Evolutionary conservation across 2,113 vertebrate genomes (phyloP).

Genomic region (Rhodinocichla rosea): DNA sequence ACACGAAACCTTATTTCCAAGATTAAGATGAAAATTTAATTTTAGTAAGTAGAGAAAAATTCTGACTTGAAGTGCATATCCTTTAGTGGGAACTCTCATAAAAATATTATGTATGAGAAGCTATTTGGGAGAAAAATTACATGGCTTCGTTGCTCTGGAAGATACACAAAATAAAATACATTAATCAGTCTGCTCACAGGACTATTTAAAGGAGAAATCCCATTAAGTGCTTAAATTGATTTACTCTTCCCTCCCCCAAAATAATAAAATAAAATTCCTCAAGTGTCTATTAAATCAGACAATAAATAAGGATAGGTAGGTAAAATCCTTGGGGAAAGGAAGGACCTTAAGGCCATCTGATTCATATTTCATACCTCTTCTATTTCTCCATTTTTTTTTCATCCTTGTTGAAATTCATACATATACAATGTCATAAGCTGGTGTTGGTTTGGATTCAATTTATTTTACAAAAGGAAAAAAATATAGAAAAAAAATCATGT

Average conservation of each 20-base stretch:
- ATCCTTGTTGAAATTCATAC: constrained; percentile 47
- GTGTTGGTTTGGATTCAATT: constrained; percentile 45
- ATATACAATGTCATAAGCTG: constrained; percentile 25
- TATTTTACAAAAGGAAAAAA: background rate
- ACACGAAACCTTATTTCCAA: background rate
- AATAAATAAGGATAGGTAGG: constrained; percentile 60
- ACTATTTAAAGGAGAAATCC: constrained; percentile 50
- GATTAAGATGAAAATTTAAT: background rate
- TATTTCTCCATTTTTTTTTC: constrained; percentile 22
- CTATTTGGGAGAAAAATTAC: background rate
- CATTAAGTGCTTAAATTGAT: constrained; percentile 61
- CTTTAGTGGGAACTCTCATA: background rate
- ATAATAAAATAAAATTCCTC: constrained; percentile 59
- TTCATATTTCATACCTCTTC: constrained; percentile 63
- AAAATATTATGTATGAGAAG: constrained; percentile 8
- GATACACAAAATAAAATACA: constrained; percentile 33
- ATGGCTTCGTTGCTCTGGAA: background rate
- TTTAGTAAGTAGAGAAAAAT: background rate
- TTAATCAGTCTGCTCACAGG: constrained; percentile 42
- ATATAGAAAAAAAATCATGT: background rate
- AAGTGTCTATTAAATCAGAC: constrained; percentile 59
- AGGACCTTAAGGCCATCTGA: constrained; percentile 56
- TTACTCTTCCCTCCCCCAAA: constrained; percentile 20
- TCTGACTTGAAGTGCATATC: background rate
- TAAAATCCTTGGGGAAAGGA: constrained; percentile 53